phyloP scores from a whole-genome alignment of 2,113 vertebrate genomes.

The Uria lomvia region DNA sequence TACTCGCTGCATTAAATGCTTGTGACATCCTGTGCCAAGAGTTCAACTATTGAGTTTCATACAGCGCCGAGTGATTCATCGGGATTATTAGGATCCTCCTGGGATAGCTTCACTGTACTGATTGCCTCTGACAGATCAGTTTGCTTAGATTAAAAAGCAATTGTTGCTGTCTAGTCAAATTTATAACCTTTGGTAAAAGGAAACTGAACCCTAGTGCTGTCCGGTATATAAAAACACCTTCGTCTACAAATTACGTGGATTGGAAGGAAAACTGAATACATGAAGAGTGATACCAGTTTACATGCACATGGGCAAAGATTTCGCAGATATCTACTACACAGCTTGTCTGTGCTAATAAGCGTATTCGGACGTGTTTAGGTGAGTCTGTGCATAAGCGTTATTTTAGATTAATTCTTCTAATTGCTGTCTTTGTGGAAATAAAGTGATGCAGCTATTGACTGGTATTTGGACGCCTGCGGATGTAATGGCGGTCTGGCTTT shows the following conservation, averaged over 20 bases:
- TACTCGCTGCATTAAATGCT: slow-evolving; percentile 61
- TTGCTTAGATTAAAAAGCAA: slow-evolving; percentile 84
- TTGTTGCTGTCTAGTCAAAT: slow-evolving; percentile 75
- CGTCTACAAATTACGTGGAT: slow-evolving; percentile 36
- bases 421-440: not conserved
- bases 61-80: slow-evolving; percentile 64
- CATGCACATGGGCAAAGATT: not conserved
- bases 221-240: slow-evolving; percentile 61
- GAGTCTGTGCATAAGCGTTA: not conserved
- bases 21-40: slow-evolving; percentile 69
- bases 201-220: slow-evolving; percentile 61
- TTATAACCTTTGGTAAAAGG: slow-evolving; percentile 68
- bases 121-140: slow-evolving; percentile 77
- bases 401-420: not conserved
- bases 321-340: not conserved
- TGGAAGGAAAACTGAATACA: slow-evolving; percentile 31
- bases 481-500: not conserved
- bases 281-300: not conserved
- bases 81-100: slow-evolving; percentile 75
- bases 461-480: not conserved
- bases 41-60: slow-evolving; percentile 68
- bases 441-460: not conserved
- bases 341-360: not conserved
- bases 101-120: slow-evolving; percentile 65
- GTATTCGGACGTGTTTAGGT: not conserved